Evolutionary conservation across 2,113 vertebrate genomes (phyloP).

Genomic region (Microtus richardsoni): DNA sequence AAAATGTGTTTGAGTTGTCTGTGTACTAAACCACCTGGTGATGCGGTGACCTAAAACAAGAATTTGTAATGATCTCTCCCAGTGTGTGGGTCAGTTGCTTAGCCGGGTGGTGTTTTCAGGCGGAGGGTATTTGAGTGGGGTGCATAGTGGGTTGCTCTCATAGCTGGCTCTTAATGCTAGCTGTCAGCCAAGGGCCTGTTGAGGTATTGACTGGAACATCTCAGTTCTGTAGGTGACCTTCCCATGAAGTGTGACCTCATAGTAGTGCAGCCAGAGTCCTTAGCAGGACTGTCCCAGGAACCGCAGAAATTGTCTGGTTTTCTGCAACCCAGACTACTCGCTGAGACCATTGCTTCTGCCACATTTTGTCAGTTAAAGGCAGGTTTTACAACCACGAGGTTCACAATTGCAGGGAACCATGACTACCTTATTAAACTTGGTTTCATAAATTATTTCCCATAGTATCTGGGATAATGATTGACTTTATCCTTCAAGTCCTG

Average conservation of each 20-base stretch:
- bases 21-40: not conserved
- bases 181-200: not conserved
- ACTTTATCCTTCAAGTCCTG: not conserved
- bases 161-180: not conserved
- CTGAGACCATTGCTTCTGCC: not conserved
- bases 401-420: not conserved
- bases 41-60: not conserved
- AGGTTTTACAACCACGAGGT: not conserved
- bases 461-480: not conserved
- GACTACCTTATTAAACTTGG: not conserved
- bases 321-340: not conserved
- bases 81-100: not conserved
- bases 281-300: not conserved
- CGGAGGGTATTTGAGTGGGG: not conserved
- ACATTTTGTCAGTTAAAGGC: not conserved
- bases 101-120: not conserved
- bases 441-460: not conserved
- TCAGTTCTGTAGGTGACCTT: not conserved
- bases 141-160: not conserved
- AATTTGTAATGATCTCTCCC: not conserved
- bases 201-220: not conserved
- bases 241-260: not conserved
- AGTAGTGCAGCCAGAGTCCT: not conserved
- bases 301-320: not conserved
- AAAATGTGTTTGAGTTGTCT: slow-evolving; percentile 8